Base-by-base conservation (phyloP, 2,888 invertebrate species). In the Agrochola lychnidis region DNA sequence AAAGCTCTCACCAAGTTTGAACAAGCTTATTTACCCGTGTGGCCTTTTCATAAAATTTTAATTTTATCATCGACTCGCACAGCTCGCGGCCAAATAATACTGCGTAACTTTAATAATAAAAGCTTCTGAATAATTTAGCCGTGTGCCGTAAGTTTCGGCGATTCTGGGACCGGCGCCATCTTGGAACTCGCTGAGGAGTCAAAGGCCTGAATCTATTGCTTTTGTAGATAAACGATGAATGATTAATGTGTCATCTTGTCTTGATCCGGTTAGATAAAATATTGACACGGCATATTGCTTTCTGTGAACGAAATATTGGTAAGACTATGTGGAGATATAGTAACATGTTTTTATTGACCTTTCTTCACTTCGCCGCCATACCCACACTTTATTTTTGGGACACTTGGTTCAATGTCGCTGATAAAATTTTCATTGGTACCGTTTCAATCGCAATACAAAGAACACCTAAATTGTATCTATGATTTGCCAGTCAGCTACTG, bases 81-180 rank as follows among this genome's bases (percentile, higher is more conserved):
- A 66, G 76, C 78, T 73, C 63, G 77, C 70, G 77, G 87, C 70
- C 61, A 79, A 88, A 88, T 87, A 83, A 86, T 87, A 81, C 85
- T 79, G 76, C 75, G 76, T 71, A 87, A 88, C 81, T 88, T 88
- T 81, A 82, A 88, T 85, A 87, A 81, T 88, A 88, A 88, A 88
- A 81, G 79, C 62, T 59, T 69, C 85, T 87, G 87, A 88, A 87
- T 87, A 61, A 88, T 87, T 88, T 67, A 87, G 66, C n/a, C 59
- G 71, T 70, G 48, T 68, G 78, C 70, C 77, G 81, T 78, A 84
- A 86, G 78, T 87, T 87, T 78, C 57, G 59, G 57, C 14, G 69
- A 61, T 78, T 66, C 72, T 77, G 63, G 67, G 68, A 61, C 63
- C 70, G 51, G 19, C 64, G 77, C 75, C 74, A 85, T 84, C 62